These are phyloP conservation scores for Pipa parva DNA, from an alignment of 2,113 vertebrate species.

Conservation along the genomic window DNA sequence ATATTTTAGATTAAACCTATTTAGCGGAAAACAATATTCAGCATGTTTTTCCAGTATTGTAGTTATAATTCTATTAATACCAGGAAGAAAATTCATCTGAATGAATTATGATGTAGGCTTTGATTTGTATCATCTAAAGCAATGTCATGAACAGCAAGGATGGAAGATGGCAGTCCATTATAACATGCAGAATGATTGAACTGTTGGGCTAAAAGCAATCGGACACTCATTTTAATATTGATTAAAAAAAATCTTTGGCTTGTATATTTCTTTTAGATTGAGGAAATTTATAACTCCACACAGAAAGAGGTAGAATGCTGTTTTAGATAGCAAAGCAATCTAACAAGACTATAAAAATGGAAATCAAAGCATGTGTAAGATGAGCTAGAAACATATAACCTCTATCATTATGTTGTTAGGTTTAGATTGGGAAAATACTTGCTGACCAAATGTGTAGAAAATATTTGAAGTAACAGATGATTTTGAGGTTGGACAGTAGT, in stretches of 20 bases:
- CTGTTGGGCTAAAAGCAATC: conserved; percentile 42
- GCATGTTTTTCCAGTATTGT: too few relatives aligned
- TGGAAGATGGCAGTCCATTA: conserved; percentile 35
- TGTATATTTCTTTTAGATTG: conserved; percentile 36
- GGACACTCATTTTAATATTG: conserved; percentile 45
- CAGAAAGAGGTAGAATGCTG: conserved; percentile 19
- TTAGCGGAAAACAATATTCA: too few relatives aligned
- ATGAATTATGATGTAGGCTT: background rate
- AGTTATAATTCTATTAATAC: too few relatives aligned
- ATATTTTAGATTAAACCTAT: too few relatives aligned
- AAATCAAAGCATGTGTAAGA: conserved; percentile 39
- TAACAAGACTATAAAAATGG: conserved; percentile 48
- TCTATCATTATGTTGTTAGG: conserved; percentile 42
- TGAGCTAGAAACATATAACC: conserved; percentile 32
- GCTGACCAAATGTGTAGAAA: conserved; percentile 34
- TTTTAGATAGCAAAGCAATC: conserved; percentile 32
- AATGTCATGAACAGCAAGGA: background rate
- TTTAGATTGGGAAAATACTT: conserved; percentile 36
- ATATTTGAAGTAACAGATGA: conserved; percentile 33
- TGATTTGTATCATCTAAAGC: background rate
- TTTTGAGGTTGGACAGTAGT: conserved; percentile 18
- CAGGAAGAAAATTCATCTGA: too few relatives aligned
- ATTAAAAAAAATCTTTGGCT: conserved; percentile 47
- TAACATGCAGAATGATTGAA: conserved; percentile 47
- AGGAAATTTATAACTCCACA: conserved; percentile 39